Evolutionary conservation across 2,797 vertebrate species (phyloP), one percentile per base, ranked within the genome.

Genomic region (Alauda arvensis): DNA sequence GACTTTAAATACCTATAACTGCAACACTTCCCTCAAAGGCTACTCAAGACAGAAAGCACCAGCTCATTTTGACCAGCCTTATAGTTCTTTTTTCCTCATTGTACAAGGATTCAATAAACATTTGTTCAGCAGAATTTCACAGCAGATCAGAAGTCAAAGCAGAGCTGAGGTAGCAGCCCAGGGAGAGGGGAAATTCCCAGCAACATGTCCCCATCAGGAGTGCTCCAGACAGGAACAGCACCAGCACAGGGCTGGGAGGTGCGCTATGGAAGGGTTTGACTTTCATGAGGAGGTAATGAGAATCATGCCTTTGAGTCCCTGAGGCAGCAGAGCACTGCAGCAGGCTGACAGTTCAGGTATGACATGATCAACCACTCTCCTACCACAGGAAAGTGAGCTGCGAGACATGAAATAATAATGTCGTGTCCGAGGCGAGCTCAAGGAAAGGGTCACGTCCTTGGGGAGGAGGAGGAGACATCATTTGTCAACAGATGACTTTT

Each of bases 41-140:
- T 61, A 14, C 26, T 62, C 26, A 42, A 49, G 34, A 33, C 33
- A 21, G 25, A 59, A 67, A 51, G 10, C 4, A 31, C 11, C 29
- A 45, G 8, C 18, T 43, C 0, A 0, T 24, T 66, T 77, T 10
- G 24, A 57, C 20, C 15, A n/a, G 81, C 40, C 3, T 31, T 20
- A 20, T 3, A 46, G 14, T 43, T 57, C 2, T 40, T 74, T 66
- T 28, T 31, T 76, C 43, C 37, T 29, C 13, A 4, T 14, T 55
- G 12, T 37, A 10, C 61, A 78, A 34, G 10, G 9, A 11, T 68
- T 74, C 51, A 65, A 45, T 28, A 20, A 23, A 18, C n/a, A 51
- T 74, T 67, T 6, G 8, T 18, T 39, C 34, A 39, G 26, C 19
- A 65, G 43, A 48, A 67, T 77, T 75, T 34, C 72, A 53, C 29